phyloP scores from a whole-genome alignment of 2,888 invertebrate species.

The Mythimna pallens region DNA sequence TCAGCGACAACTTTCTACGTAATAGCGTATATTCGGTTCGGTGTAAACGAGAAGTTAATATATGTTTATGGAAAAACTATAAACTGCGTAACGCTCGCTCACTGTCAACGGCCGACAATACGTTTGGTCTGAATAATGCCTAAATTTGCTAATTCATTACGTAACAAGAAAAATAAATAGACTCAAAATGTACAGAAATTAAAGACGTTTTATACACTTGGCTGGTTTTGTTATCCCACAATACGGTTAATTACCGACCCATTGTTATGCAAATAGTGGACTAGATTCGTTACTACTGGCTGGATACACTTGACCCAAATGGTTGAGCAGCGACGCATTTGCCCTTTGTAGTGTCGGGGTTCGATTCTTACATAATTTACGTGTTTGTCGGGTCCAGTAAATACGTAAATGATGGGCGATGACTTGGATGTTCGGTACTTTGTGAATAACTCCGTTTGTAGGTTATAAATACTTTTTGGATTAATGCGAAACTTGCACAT shows the following conservation, averaged over 20 bases:
- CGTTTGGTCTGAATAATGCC: too few species aligned
- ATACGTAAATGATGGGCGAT: conserved; percentile 20
- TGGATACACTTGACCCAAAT: conserved; percentile 47
- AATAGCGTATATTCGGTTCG: too few species aligned
- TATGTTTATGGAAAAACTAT: too few species aligned
- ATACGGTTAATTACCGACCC: conserved; percentile 39
- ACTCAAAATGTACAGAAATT: conserved; percentile 10
- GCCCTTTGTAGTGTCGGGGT: conserved; percentile 36
- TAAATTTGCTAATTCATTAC: conserved; percentile 14
- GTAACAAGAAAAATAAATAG: conserved; percentile 6
- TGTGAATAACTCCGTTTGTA: background rate
- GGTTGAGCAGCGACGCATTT: conserved; percentile 11
- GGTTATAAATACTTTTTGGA: too few species aligned
- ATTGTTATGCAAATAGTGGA: conserved; percentile 48
- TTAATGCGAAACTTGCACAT: background rate
- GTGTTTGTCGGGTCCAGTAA: conserved; percentile 16
- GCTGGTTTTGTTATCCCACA: conserved; percentile 29
- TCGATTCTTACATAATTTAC: conserved; percentile 39
- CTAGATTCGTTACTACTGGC: conserved; percentile 30
- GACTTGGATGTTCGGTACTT: background rate
- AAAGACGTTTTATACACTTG: conserved; percentile 25
- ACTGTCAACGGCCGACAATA: too few species aligned
- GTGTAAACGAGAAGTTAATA: too few species aligned
- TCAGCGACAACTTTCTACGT: too few species aligned
- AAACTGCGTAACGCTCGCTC: too few species aligned